phyloP scores from a whole-genome alignment of 2,797 vertebrate genomes.

The Phrynocephalus guinanensis region DNA sequence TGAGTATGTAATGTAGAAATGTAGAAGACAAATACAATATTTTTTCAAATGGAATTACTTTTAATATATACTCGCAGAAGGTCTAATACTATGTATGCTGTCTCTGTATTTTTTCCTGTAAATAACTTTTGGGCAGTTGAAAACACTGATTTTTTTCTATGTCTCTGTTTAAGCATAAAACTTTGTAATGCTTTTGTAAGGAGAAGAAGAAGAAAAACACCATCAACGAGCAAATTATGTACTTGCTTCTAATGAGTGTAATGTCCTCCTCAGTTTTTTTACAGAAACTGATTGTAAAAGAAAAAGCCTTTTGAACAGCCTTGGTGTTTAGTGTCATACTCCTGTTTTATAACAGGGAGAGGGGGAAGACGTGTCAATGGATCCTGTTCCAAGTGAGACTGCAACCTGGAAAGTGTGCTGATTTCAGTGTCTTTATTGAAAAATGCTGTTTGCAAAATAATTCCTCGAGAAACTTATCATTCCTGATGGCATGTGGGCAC shows the following conservation, averaged over 20 bases:
- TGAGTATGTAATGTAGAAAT: constrained; percentile 85
- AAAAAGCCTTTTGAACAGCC: constrained; percentile 77
- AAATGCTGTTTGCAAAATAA: constrained; percentile 60
- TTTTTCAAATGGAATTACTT: constrained; percentile 86
- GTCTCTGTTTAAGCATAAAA: constrained; percentile 90
- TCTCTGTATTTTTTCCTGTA: constrained; percentile 92
- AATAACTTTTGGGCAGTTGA: constrained; percentile 88
- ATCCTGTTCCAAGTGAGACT: constrained; percentile 69
- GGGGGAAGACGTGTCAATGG: constrained; percentile 62
- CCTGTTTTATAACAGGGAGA: constrained; percentile 69
- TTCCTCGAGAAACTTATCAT: constrained; percentile 61
- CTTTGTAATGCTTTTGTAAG: constrained; percentile 98
- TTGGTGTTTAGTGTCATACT: constrained; percentile 74
- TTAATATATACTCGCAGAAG: constrained; percentile 85
- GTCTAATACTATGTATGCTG: constrained; percentile 80
- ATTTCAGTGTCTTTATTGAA: constrained; percentile 58
- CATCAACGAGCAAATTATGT: constrained; percentile 89
- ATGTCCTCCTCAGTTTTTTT: constrained; percentile 77
- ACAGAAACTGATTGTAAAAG: constrained; percentile 80
- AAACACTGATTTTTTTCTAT: constrained; percentile 92
- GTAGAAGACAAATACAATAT: constrained; percentile 85
- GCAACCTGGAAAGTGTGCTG: constrained; percentile 49
- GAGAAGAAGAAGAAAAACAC: constrained; percentile 80
- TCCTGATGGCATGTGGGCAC: constrained; percentile 60
- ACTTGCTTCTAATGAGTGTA: constrained; percentile 81